A percentile compares a stretch with the other conserved stretches of the same genome.
Conservation (phyloP, 2,888 invertebrate genomes). For the Limnephilus rhombicus region DNA sequence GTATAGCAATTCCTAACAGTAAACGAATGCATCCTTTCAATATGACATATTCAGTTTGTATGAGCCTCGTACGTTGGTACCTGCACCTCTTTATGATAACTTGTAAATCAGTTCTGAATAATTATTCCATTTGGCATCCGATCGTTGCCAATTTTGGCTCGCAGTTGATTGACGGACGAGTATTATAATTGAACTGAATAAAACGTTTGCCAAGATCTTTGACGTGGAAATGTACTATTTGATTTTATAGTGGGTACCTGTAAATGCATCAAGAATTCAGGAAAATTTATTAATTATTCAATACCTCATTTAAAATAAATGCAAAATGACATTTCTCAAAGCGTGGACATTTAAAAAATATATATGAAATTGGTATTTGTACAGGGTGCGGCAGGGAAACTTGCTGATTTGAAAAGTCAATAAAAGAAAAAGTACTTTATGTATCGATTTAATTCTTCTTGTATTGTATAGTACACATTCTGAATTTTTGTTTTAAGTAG, state of each 20-base stretch:
- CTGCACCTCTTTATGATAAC: slow-evolving; percentile 4
- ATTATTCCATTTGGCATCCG: not conserved
- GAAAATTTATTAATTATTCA: not conserved
- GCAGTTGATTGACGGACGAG: slow-evolving; percentile 3
- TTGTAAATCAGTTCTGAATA: not conserved
- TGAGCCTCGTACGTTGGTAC: not conserved
- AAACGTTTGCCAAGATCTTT: slow-evolving; percentile 19
- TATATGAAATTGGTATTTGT: not conserved
- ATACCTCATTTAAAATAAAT: not conserved
- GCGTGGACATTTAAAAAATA: too few relatives aligned
- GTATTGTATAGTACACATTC: too few relatives aligned
- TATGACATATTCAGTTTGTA: not conserved
- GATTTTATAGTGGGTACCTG: not conserved
- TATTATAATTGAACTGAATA: slow-evolving; percentile 5
- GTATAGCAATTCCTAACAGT: not conserved
- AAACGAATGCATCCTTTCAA: not conserved
- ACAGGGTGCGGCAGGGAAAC: too few relatives aligned
- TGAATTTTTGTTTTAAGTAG: too few relatives aligned
- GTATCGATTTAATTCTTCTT: too few relatives aligned
- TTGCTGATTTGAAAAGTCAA: too few relatives aligned
- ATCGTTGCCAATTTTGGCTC: not conserved
- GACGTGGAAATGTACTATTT: not conserved
- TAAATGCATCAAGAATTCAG: not conserved
- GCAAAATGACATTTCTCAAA: not conserved
- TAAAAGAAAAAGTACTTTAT: too few relatives aligned